These are phyloP conservation scores for Orthosia gracilis DNA, from an alignment of 2,888 invertebrate genomes.

Conservation along the genomic window DNA sequence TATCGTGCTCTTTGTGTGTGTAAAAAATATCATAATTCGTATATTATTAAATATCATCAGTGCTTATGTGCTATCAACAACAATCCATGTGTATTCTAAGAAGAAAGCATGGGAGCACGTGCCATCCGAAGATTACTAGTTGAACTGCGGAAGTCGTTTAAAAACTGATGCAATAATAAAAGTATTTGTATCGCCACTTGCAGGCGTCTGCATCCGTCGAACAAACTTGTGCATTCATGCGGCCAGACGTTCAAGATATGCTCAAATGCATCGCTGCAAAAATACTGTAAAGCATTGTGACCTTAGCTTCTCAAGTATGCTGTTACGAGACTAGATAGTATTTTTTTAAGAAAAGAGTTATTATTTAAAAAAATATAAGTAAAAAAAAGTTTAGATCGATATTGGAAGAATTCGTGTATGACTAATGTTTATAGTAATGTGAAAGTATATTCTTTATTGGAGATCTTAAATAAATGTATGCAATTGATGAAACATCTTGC, in stretches of 20 bases:
- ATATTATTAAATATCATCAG: neutral
- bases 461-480: no score
- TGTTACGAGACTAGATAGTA: neutral
- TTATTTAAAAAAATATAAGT: no score
- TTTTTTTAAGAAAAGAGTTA: no score
- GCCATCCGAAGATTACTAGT: neutral
- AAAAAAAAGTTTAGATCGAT: no score
- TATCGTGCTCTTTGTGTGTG: neutral
- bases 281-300: slow-evolving; percentile 25
- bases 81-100: neutral
- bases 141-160: neutral
- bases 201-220: slow-evolving; percentile 4
- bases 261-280: slow-evolving; percentile 28
- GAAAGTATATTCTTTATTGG: no score
- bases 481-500: no score
- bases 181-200: slow-evolving; percentile 16
- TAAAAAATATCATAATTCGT: no score
- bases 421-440: no score
- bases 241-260: slow-evolving; percentile 9
- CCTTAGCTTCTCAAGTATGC: neutral
- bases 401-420: no score
- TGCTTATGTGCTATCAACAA: neutral
- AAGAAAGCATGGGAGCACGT: neutral
- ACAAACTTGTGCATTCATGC: slow-evolving; percentile 29
- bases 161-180: neutral